Evolutionary conservation across 2,888 invertebrate genomes (phyloP).

Genomic region (Heliconius sara): DNA sequence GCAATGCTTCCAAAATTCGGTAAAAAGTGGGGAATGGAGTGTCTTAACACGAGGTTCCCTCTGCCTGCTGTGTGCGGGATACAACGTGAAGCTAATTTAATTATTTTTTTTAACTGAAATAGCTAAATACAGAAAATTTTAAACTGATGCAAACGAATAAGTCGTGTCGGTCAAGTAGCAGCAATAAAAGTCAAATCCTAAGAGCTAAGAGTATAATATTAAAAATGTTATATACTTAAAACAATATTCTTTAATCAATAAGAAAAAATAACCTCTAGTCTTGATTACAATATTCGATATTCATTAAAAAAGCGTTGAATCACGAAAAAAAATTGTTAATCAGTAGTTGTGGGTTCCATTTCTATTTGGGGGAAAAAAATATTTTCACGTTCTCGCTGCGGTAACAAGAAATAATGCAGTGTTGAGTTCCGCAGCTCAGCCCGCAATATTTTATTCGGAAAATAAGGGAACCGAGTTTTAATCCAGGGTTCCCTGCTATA

Average conservation of each 20-base stretch:
- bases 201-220: neutral
- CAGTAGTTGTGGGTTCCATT: neutral
- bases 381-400: neutral
- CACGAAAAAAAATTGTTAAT: neutral
- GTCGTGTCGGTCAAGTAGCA: slow-evolving; percentile 34
- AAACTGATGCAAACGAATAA: slow-evolving; percentile 3
- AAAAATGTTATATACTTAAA: neutral
- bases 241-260: neutral
- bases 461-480: neutral
- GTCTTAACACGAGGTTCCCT: no score
- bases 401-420: neutral
- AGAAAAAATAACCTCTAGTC: neutral
- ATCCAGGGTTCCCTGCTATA: neutral
- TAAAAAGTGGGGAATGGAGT: no score
- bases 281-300: no score
- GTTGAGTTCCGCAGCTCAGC: neutral
- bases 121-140: neutral
- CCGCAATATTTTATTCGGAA: neutral
- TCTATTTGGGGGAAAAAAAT: neutral
- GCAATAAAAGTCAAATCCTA: slow-evolving; percentile 22
- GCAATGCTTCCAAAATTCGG: no score
- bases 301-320: neutral
- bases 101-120: no score
- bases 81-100: no score
- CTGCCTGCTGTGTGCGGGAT: no score